These are phyloP conservation scores for Leuctra nigra DNA, from an alignment of 2,888 invertebrate genomes.

Conservation along the genomic window DNA sequence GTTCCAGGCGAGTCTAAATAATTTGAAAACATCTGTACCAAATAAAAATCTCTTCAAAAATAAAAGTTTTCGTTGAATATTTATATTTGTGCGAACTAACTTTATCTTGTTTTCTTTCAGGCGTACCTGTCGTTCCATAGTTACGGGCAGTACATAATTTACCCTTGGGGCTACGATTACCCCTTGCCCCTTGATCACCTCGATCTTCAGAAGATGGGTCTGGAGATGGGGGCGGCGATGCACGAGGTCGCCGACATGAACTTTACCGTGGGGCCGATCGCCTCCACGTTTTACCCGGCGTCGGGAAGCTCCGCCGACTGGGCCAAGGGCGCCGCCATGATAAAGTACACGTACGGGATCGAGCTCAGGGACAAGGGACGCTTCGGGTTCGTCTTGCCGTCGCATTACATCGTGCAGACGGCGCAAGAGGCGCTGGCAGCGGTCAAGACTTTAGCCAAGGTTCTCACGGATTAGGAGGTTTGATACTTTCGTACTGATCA, in stretches of 20 bases:
- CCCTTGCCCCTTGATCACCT: slow-evolving; percentile 33
- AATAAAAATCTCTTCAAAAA: background rate
- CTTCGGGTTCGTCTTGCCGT: slow-evolving; percentile 82
- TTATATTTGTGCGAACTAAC: slow-evolving; percentile 34
- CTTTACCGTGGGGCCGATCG: slow-evolving; percentile 65
- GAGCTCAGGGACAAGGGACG: slow-evolving; percentile 81
- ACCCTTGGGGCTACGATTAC: slow-evolving; percentile 40
- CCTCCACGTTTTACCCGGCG: slow-evolving; percentile 64
- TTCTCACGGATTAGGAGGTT: too few species aligned
- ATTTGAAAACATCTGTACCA: too few species aligned
- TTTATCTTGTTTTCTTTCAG: slow-evolving; percentile 39
- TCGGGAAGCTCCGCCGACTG: slow-evolving; percentile 81
- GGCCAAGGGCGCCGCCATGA: slow-evolving; percentile 74
- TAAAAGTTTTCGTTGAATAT: background rate
- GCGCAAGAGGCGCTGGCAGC: slow-evolving; percentile 70
- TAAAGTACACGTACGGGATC: slow-evolving; percentile 85
- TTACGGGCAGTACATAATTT: slow-evolving; percentile 36
- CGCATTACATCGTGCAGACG: slow-evolving; percentile 64
- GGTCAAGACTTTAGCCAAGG: slow-evolving; percentile 50
- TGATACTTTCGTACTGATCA: too few species aligned
- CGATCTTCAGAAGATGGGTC: slow-evolving; percentile 34
- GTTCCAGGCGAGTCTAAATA: slow-evolving; percentile 35
- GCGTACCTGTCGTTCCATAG: slow-evolving; percentile 27
- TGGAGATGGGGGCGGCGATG: slow-evolving; percentile 35
- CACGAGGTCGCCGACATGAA: slow-evolving; percentile 32